Percentiles rank a stretch among this genome's conserved stretches.
Evolutionary conservation across 2,888 invertebrate species (phyloP).

Genomic region (Ophion slaviceki): DNA sequence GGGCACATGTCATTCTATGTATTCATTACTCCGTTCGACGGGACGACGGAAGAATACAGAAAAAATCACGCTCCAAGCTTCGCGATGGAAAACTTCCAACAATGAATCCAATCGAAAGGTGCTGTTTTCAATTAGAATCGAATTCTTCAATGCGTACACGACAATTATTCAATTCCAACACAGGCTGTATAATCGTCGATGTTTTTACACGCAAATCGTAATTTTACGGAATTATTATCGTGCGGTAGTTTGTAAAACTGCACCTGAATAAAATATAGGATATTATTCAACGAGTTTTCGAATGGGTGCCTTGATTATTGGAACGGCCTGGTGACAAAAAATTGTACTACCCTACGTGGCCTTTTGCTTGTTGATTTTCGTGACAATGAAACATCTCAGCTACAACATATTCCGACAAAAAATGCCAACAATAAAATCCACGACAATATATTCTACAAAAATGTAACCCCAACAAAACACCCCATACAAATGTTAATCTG

Average conservation of each 20-base stretch:
- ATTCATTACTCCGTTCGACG: not conserved
- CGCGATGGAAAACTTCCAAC: not conserved
- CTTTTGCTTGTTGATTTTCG: not conserved
- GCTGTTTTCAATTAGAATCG: not conserved
- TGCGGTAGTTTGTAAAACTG: not conserved
- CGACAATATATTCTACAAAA: too few species aligned
- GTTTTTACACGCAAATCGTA: not conserved
- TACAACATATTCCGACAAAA: not conserved
- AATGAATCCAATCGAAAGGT: not conserved
- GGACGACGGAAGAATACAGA: not conserved
- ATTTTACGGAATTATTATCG: not conserved
- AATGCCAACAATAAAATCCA: not conserved
- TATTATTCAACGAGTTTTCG: not conserved
- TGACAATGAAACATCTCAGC: not conserved
- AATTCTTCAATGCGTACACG: constrained; percentile 1
- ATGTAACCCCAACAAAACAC: too few species aligned
- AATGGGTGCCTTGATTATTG: not conserved
- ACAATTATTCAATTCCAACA: constrained; percentile 30
- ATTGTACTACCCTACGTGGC: not conserved
- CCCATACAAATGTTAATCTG: too few species aligned
- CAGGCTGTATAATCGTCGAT: not conserved
- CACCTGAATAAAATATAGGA: constrained; percentile 2
- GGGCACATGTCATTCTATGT: not conserved
- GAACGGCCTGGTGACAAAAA: not conserved
- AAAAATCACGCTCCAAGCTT: not conserved